Conservation (phyloP, 2,113 vertebrate species). For the Polypterus bichir region DNA sequence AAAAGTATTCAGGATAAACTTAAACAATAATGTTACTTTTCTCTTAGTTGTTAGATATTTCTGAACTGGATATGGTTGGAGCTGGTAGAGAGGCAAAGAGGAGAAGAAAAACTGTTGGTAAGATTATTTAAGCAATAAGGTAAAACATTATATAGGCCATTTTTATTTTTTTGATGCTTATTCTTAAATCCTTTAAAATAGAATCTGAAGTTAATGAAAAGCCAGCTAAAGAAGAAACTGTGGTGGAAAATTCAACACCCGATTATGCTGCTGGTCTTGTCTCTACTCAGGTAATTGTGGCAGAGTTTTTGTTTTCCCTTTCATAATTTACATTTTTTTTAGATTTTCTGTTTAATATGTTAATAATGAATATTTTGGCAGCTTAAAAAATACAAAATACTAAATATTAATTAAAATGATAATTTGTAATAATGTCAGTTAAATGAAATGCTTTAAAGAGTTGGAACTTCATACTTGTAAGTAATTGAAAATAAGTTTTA, state of each 20-base stretch:
- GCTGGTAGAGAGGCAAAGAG: conserved; percentile 89
- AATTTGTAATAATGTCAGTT: too few species aligned
- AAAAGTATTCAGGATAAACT: too few species aligned
- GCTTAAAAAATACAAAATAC: too few species aligned
- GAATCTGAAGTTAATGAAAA: conserved; percentile 85
- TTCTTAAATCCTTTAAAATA: conserved; percentile 21
- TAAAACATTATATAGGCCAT: background rate
- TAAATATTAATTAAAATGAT: too few species aligned
- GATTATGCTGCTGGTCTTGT: conserved; percentile 94
- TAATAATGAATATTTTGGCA: too few species aligned
- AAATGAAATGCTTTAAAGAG: too few species aligned
- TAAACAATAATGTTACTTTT: background rate
- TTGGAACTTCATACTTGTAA: too few species aligned
- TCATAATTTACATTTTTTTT: too few species aligned
- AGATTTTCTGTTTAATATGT: too few species aligned
- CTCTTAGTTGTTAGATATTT: conserved; percentile 75
- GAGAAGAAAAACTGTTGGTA: conserved; percentile 89
- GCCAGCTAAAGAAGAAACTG: conserved; percentile 79
- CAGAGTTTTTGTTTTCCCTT: background rate
- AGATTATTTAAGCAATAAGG: conserved; percentile 7
- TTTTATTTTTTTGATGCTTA: too few species aligned
- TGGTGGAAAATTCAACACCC: conserved; percentile 87
- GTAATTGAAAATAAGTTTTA: too few species aligned
- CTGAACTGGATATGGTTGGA: conserved; percentile 80
- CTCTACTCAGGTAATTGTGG: conserved; percentile 73